These are phyloP conservation scores for Hapalemur alaotrensis DNA, from an alignment of 2,797 vertebrate genomes.

Conservation along the genomic window DNA sequence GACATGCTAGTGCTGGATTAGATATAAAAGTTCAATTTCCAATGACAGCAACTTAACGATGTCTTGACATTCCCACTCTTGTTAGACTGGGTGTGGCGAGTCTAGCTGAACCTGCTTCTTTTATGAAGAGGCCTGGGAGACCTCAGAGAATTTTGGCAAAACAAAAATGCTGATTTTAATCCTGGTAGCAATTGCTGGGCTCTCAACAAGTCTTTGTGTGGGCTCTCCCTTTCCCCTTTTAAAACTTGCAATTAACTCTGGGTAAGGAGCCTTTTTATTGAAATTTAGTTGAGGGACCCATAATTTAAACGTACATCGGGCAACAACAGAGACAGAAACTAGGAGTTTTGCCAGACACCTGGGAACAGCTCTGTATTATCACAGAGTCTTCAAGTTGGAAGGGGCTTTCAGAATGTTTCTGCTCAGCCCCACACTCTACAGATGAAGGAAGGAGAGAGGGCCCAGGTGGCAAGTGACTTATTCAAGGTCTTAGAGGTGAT, in stretches of 20 bases:
- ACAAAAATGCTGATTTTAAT: constrained; percentile 62
- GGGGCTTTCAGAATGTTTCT: constrained; percentile 24
- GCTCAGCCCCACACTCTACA: not conserved
- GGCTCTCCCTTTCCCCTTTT: constrained; percentile 58
- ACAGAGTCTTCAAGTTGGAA: constrained; percentile 39
- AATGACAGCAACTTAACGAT: not conserved
- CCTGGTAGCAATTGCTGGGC: constrained; percentile 43
- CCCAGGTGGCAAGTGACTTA: not conserved
- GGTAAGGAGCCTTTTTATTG: constrained; percentile 51
- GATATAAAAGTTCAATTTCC: constrained; percentile 20
- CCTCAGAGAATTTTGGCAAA: constrained; percentile 54
- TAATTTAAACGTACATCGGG: constrained; percentile 73
- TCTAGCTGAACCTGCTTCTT: not conserved
- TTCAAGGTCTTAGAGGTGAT: not conserved
- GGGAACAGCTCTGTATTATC: constrained; percentile 48
- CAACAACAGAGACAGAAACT: constrained; percentile 73
- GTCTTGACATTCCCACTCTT: constrained; percentile 19
- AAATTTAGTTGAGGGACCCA: constrained; percentile 70
- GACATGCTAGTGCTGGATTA: not conserved
- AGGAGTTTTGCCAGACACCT: constrained; percentile 79
- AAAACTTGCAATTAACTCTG: constrained; percentile 72
- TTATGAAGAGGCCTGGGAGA: constrained; percentile 17
- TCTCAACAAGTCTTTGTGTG: constrained; percentile 63
- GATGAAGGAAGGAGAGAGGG: not conserved
- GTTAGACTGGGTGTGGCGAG: not conserved